These are phyloP conservation scores for Phoebastria nigripes DNA, from an alignment of 2,797 vertebrate genomes.

Conservation along the genomic window DNA sequence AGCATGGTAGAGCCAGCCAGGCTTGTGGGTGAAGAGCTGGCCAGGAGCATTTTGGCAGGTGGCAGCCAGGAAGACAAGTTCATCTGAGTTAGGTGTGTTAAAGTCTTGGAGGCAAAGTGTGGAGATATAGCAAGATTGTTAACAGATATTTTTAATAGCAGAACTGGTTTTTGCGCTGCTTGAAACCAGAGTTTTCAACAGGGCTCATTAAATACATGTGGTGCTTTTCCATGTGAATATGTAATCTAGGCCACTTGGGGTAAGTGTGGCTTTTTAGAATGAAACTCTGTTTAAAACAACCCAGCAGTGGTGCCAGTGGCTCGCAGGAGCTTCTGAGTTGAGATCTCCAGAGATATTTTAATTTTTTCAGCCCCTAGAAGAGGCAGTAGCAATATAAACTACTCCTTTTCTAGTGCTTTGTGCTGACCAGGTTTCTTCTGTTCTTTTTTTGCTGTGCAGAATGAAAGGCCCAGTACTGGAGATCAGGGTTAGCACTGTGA, in stretches of 20 bases:
- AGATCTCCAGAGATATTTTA: neutral
- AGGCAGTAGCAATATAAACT: neutral
- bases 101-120: neutral
- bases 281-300: neutral
- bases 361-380: neutral
- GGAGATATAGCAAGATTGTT: neutral
- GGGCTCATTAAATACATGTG: neutral
- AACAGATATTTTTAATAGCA: conserved; percentile 41
- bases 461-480: neutral
- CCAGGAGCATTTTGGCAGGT: conserved; percentile 50
- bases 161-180: neutral
- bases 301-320: neutral
- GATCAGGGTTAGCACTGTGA: neutral
- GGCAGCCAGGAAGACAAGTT: conserved; percentile 45
- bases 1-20: neutral
- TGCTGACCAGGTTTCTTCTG: neutral
- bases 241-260: neutral
- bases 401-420: neutral
- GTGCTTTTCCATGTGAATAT: conserved; percentile 22
- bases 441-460: neutral
- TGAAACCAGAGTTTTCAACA: conserved; percentile 30
- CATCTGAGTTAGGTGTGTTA: conserved; percentile 18
- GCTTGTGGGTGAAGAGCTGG: neutral
- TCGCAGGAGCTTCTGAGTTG: neutral
- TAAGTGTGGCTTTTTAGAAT: neutral